phyloP scores from a whole-genome alignment of 2,113 vertebrate genomes.

The Pseudolaguvia tuberculata region DNA sequence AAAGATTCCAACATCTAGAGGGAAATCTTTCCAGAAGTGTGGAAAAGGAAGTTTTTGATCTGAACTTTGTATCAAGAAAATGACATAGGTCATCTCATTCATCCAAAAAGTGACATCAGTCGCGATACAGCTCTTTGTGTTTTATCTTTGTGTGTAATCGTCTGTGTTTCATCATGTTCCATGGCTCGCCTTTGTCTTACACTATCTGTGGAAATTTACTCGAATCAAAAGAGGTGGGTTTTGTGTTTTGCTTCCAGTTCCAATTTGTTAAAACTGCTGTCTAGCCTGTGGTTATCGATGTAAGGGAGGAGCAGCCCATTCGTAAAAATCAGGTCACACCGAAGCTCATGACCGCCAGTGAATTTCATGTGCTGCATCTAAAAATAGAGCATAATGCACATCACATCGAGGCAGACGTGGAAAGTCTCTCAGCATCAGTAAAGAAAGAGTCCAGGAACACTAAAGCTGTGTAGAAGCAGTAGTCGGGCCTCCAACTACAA shows the following conservation, averaged over 20 bases:
- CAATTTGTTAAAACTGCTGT: slow-evolving; percentile 10
- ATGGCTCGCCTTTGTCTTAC: neutral
- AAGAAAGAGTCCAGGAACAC: slow-evolving; percentile 35
- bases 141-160: neutral
- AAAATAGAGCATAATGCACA: slow-evolving; percentile 45
- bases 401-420: slow-evolving; percentile 29
- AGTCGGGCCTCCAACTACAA: neutral
- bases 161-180: neutral
- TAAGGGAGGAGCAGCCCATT: slow-evolving; percentile 30
- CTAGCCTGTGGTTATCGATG: slow-evolving; percentile 40
- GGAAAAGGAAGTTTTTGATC: no score
- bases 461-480: neutral
- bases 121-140: neutral
- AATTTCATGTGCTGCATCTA: slow-evolving; percentile 46
- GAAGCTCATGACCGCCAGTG: slow-evolving; percentile 41
- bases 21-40: no score
- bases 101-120: neutral
- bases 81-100: neutral
- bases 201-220: slow-evolving; percentile 3
- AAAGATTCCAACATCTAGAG: no score
- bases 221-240: slow-evolving; percentile 8
- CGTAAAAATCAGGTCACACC: slow-evolving; percentile 47
- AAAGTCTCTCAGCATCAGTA: slow-evolving; percentile 31
- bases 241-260: slow-evolving; percentile 18
- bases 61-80: no score